A percentile compares a stretch with the other conserved stretches of the same genome.
phyloP scores from a whole-genome alignment of 2,888 invertebrate genomes.

The Caenorhabditis angaria region DNA sequence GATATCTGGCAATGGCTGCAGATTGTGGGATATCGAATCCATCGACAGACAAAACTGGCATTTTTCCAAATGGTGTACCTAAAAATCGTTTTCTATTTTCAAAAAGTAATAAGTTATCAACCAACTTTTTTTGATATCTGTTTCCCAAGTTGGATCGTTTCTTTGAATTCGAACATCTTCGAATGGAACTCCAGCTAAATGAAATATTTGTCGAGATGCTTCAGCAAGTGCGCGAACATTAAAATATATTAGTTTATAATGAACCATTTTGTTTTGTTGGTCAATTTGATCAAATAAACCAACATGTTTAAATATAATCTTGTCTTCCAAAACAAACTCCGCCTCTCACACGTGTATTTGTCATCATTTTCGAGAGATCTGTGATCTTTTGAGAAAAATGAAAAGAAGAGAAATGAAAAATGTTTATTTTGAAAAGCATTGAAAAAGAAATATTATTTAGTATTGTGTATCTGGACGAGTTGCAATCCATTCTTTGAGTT shows the following conservation, averaged over 20 bases:
- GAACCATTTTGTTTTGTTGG: not conserved
- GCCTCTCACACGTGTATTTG: not conserved
- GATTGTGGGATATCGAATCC: constrained; percentile 34
- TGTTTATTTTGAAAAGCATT: no score
- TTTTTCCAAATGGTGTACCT: constrained; percentile 22
- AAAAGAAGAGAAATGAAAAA: not conserved
- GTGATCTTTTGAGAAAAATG: no score
- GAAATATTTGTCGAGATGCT: constrained; percentile 9
- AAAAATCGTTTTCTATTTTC: constrained; percentile 5
- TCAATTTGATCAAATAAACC: not conserved
- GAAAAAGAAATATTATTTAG: constrained; percentile 13
- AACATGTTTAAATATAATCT: no score
- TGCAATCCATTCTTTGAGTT: constrained; percentile 21
- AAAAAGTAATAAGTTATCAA: not conserved
- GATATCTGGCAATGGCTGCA: constrained; percentile 20
- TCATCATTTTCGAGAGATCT: no score
- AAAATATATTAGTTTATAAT: constrained; percentile 15
- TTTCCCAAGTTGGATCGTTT: constrained; percentile 2
- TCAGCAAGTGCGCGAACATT: constrained; percentile 9
- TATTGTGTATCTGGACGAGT: constrained; percentile 20
- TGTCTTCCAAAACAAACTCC: not conserved
- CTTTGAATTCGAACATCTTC: constrained; percentile 9
- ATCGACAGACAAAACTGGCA: constrained; percentile 24
- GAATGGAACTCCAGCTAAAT: constrained; percentile 3
- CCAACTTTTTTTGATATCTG: not conserved